These are phyloP conservation scores for Rhinolophus ferrumequinum DNA, from an alignment of 2,113 vertebrate genomes.

Conservation along the genomic window DNA sequence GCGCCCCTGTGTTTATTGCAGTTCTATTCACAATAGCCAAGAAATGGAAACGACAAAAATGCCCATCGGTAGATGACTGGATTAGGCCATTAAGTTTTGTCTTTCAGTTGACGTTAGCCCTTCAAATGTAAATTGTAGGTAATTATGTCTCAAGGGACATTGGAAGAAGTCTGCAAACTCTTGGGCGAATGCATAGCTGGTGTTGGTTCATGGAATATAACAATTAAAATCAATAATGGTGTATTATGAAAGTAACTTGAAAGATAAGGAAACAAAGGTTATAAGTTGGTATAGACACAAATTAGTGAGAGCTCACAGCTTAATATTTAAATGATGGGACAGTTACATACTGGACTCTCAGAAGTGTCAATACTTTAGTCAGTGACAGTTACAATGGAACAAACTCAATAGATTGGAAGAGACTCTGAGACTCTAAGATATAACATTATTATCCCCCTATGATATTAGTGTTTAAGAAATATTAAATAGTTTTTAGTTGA, in stretches of 20 bases:
- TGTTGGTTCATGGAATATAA: not conserved
- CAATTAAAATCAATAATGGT: not conserved
- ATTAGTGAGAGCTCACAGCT: not conserved
- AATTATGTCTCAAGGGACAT: not conserved
- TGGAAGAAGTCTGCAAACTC: constrained; percentile 4
- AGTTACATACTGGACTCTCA: not conserved
- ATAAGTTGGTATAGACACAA: not conserved
- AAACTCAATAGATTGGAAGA: constrained; percentile 11
- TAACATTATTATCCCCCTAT: not conserved
- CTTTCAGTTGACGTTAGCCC: constrained; percentile 10
- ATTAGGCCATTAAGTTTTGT: not conserved
- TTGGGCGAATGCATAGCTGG: not conserved
- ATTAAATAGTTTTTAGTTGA: constrained; percentile 19
- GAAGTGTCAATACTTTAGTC: not conserved
- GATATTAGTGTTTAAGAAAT: constrained; percentile 46
- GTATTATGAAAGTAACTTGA: not conserved
- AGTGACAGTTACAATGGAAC: not conserved
- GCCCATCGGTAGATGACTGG: no score
- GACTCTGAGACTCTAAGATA: not conserved
- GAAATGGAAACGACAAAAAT: no score
- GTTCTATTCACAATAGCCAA: no score
- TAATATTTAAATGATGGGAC: constrained; percentile 1
- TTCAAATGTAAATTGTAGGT: not conserved
- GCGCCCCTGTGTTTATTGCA: no score
- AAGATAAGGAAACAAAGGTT: not conserved